Conservation (phyloP, 1,140 invertebrate species). For the Procambarus clarkii region DNA sequence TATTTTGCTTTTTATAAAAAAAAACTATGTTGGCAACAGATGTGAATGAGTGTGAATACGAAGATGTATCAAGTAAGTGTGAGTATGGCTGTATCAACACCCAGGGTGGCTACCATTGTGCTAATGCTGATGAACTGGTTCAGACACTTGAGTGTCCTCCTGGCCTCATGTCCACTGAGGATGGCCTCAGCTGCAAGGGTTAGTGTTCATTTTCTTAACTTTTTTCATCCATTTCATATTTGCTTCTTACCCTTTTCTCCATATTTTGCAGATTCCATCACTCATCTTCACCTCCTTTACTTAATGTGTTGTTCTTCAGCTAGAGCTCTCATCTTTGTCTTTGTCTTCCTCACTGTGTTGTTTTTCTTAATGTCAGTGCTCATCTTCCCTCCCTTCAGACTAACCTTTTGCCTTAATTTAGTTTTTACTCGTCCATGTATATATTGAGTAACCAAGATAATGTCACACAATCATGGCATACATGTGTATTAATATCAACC, state of each 20-base stretch:
- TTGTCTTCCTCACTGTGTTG: neutral
- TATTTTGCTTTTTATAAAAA: neutral
- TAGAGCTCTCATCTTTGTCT: neutral
- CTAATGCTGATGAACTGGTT: conserved; percentile 74
- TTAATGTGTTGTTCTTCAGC: no score
- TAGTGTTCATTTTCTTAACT: conserved; percentile 60
- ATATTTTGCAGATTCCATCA: neutral
- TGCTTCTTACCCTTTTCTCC: neutral
- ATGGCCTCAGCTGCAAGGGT: conserved; percentile 77
- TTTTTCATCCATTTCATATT: neutral
- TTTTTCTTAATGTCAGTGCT: neutral
- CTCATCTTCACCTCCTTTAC: neutral
- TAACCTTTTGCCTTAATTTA: no score
- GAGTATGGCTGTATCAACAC: conserved; percentile 80
- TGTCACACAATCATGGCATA: no score
- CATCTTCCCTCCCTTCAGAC: no score
- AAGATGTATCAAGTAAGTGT: conserved; percentile 65
- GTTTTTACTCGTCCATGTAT: no score
- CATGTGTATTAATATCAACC: no score
- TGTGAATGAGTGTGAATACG: conserved; percentile 71
- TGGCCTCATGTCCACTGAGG: conserved; percentile 75
- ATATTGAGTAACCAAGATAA: no score
- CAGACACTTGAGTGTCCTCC: conserved; percentile 74
- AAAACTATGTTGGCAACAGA: conserved; percentile 27
- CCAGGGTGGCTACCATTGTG: conserved; percentile 80